These are phyloP conservation scores for Aphidius gifuensis DNA, from an alignment of 1,140 invertebrate genomes.

Conservation along the genomic window DNA sequence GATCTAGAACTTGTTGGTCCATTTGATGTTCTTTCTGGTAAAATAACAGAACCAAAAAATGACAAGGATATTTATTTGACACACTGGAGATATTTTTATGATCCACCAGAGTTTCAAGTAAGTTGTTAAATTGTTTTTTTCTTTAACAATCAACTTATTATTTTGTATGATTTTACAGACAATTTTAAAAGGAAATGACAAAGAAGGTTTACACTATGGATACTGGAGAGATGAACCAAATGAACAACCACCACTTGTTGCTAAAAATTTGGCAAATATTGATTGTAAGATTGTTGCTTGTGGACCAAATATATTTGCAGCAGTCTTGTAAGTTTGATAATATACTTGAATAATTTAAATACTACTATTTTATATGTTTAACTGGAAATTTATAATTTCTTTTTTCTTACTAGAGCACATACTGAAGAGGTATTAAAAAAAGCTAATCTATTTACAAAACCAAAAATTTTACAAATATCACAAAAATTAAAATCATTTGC, in stretches of 20 bases:
- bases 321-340: constrained; percentile 67
- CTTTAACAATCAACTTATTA: neutral
- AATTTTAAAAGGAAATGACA: constrained; percentile 66
- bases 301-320: constrained; percentile 83
- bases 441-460: constrained; percentile 66
- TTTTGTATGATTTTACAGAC: constrained; percentile 56
- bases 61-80: constrained; percentile 65
- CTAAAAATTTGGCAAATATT: constrained; percentile 66
- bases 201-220: constrained; percentile 77
- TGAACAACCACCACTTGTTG: constrained; percentile 73
- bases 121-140: constrained; percentile 21
- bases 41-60: constrained; percentile 10
- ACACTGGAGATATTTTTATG: constrained; percentile 90
- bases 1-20: constrained; percentile 79
- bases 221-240: constrained; percentile 84
- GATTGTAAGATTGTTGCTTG: constrained; percentile 68
- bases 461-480: constrained; percentile 59
- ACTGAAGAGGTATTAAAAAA: constrained; percentile 62
- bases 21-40: constrained; percentile 65
- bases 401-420: constrained; percentile 55
- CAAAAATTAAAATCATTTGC: constrained; percentile 66
- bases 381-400: constrained; percentile 15
- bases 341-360: constrained; percentile 16
- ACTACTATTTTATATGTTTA: constrained; percentile 19
- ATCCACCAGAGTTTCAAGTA: constrained; percentile 90